Evolutionary conservation across 92 coral and sea anemone genomes (phyloP).

Genomic region (Parazoanthus darwini): DNA sequence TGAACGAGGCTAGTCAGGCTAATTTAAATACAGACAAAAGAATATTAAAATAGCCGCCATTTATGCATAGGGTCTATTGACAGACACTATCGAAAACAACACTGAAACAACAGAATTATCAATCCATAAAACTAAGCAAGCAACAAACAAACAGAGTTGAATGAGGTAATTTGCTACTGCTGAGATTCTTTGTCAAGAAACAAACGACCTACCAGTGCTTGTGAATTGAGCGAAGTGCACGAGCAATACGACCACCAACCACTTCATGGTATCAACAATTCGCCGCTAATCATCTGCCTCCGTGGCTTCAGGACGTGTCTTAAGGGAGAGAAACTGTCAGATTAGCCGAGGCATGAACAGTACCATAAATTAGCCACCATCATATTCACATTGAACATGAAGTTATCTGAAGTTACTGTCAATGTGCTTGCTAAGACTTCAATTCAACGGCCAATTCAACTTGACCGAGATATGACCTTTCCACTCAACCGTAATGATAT

Average conservation of each 20-base stretch:
- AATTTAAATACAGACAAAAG: too few relatives aligned
- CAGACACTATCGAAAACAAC: not conserved
- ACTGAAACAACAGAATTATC: too few relatives aligned
- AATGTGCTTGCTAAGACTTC: not conserved
- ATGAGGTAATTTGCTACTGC: not conserved
- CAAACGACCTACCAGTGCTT: conserved; percentile 27
- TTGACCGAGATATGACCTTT: not conserved
- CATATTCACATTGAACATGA: not conserved
- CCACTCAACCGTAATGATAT: not conserved
- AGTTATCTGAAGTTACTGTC: not conserved
- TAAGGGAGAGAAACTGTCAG: not conserved
- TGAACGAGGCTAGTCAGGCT: too few relatives aligned
- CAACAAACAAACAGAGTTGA: not conserved
- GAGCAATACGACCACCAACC: conserved; percentile 24
- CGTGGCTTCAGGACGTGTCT: not conserved
- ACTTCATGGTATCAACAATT: conserved; percentile 8
- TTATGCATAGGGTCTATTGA: too few relatives aligned
- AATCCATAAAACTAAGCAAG: not conserved
- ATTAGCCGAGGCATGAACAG: not conserved
- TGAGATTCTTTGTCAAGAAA: not conserved
- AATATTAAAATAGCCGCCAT: too few relatives aligned
- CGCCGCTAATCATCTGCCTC: not conserved
- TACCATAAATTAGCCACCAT: not conserved
- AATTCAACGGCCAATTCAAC: not conserved
- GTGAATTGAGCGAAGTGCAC: conserved; percentile 13